Base-by-base conservation (phyloP, 2,113 vertebrate genomes). In the Psilopsiagon aymara region DNA sequence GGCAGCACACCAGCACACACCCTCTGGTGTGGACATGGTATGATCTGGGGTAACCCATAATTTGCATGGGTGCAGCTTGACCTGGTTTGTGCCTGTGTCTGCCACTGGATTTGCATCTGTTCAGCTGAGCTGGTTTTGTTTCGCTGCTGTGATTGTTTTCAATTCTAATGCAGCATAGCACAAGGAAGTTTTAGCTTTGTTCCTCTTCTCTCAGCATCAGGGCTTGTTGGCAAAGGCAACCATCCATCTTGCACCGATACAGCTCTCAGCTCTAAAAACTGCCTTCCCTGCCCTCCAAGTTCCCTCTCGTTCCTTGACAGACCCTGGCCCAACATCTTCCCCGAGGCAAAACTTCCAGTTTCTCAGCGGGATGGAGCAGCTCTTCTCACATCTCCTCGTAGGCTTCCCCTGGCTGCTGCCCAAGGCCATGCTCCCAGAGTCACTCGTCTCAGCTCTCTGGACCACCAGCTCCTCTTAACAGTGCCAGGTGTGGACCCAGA, bases 121-220 rank as follows among this genome's bases (percentile, higher is more conserved):
- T 25, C 52, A 53, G 95, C 94, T 94, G 92, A 94, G 96, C 94
- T 96, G 94, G 96, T 92, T 96, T 95, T 91, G 92, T 95, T 92
- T 92, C 31, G 13, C 77, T 86, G 68, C 2, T 41, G 47, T 37
- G 86, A 93, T 86, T 95, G 95, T 93, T 96, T 92, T 86, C 76
- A 7, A 64, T 88, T 77, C 83, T 68, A 78, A 93, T 59, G 86
- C 70, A 39, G 71, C 59, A 23, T 39, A 59, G 82, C 73, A 75
- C n/a, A 14, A 57, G 88, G 88, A 91, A 95, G 92, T 17, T 66
- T 74, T 62, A 81, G 80, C 92, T 81, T 68, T 7, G 1, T 73
- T 94, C 76, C 68, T 67, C 31, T 47, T 16, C 20, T 75, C 43
- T 28, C 57, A 21, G 60, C 77, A 57, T 11, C 64, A 3, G 46